Evolutionary conservation across 2,113 vertebrate genomes (phyloP).

Genomic region (Myotis lucifugus): DNA sequence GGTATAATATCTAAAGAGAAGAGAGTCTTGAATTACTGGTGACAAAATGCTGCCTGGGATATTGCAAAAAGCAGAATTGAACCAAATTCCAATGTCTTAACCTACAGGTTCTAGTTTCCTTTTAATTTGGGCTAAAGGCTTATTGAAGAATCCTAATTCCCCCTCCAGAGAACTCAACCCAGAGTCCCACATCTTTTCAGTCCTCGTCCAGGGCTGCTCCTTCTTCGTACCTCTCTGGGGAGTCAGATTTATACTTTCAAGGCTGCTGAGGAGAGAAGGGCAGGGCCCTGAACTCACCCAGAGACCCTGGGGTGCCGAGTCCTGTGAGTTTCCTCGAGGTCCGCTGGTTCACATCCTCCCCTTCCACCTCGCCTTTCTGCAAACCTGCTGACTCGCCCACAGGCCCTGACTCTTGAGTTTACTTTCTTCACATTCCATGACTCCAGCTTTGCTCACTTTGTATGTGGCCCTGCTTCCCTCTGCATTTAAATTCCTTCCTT

Average conservation of each 20-base stretch:
- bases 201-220: not conserved
- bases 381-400: not conserved
- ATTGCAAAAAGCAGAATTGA: not conserved
- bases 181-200: not conserved
- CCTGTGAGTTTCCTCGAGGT: fast-evolving
- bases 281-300: not conserved
- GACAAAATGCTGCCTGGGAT: not conserved
- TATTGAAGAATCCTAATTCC: not conserved
- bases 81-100: not conserved
- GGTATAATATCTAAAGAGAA: not conserved
- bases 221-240: not conserved
- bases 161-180: not conserved
- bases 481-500: not conserved
- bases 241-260: not conserved
- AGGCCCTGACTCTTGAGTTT: not conserved
- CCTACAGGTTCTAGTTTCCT: not conserved
- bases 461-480: not conserved
- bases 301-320: not conserved
- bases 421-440: not conserved
- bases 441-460: not conserved
- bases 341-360: not conserved
- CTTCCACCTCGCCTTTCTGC: too few species aligned
- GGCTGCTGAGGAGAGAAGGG: not conserved
- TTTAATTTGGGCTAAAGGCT: not conserved
- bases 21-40: not conserved